phyloP scores from a whole-genome alignment of 2,113 vertebrate genomes.

The Chrysemys picta region DNA sequence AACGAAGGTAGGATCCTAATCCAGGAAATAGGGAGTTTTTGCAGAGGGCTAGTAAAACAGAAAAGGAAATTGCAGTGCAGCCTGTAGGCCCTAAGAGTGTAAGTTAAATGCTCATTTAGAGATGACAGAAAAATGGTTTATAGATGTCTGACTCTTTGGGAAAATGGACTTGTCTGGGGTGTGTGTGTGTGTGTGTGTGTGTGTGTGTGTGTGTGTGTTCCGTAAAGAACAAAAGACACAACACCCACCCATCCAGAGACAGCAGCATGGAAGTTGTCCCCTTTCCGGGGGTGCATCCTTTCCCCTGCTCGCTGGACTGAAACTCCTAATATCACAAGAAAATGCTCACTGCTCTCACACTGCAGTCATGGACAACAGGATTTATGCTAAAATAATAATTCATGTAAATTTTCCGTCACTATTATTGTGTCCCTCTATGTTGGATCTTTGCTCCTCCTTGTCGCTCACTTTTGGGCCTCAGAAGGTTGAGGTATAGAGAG shows the following conservation, averaged over 20 bases:
- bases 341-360: background rate
- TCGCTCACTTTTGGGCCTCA: background rate
- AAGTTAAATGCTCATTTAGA: background rate
- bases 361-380: background rate
- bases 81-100: background rate
- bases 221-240: background rate
- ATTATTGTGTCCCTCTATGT: fast-evolving
- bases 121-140: background rate
- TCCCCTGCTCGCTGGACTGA: background rate
- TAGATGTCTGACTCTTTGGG: background rate
- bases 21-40: too few relatives aligned
- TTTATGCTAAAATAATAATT: background rate
- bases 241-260: background rate
- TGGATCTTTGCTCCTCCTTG: background rate
- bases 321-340: background rate
- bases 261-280: background rate
- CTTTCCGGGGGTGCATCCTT: background rate
- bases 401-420: background rate
- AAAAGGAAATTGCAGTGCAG: background rate
- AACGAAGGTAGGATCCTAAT: too few relatives aligned
- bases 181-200: background rate
- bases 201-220: background rate
- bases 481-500: background rate
- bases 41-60: background rate
- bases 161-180: background rate